Evolutionary conservation across 2,888 invertebrate genomes (phyloP), one percentile per base, ranked within the genome.

Genomic region (Notodonta dromedarius): DNA sequence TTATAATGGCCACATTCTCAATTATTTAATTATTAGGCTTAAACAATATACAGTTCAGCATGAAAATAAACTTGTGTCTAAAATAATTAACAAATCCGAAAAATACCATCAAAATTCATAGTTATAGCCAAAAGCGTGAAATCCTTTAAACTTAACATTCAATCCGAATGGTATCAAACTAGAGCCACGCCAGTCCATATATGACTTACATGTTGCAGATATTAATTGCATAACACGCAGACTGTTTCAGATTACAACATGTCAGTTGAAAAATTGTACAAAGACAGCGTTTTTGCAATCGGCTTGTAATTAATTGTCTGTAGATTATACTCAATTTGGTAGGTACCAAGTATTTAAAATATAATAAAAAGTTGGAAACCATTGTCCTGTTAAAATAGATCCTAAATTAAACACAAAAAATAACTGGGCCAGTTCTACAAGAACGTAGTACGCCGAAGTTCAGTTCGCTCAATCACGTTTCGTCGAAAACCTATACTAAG

Each of bases 281-380:
- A 56, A 56, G 42, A 44, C 13, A 44, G 12, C 42, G 24, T 44
- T 56, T 44, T 56, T 56, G 56, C 56, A 56, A 56, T 44, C 9
- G 44, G 12, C 35, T 35, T 2, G n/a, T 32, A 52, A 32, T 48
- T 13, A 48, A 48, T 14, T 48, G 16, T 52, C 9, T 52, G 9
- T n/a, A 32, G 51, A 16, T 51, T 9, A 51, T 44, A 13, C 35
- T 35, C 35, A 24, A 24, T 24, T 24, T 24, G 24, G 24, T 24
- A 24, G 24, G 24, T 24, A 24, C 24, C 24, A 24, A 24, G 24
- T 24, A 24, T 24, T 24, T 24, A 2, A 24, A 24, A 24, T 24
- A 24, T 24, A 24, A 24, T 2, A 24, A 24, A 24, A 24, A 24
- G 24, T 24, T 24, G 24, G 24, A 24, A 24, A 24, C 24, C 24